Evolutionary conservation across 2,797 vertebrate genomes (phyloP).

Genomic region (Leptodactylus fallax): DNA sequence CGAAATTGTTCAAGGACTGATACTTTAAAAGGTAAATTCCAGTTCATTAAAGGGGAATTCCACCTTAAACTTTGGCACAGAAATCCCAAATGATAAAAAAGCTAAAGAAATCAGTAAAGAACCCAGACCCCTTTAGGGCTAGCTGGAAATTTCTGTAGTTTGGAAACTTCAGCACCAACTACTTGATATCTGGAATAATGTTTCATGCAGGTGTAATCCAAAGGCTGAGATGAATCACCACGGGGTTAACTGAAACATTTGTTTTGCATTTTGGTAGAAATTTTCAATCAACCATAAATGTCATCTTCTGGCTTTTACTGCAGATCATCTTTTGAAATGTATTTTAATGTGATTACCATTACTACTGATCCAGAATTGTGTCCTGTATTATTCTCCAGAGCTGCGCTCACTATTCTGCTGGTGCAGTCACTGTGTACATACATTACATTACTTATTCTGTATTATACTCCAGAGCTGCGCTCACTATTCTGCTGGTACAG

Average conservation of each 20-base stretch:
- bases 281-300: too few species aligned
- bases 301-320: too few species aligned
- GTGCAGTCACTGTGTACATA: too few species aligned
- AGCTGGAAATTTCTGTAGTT: background rate
- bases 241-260: background rate
- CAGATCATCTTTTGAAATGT: too few species aligned
- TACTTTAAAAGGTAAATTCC: background rate
- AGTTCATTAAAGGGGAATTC: slow-evolving; percentile 4
- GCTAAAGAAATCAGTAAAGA: background rate
- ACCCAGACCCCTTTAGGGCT: background rate
- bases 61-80: background rate
- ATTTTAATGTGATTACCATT: too few species aligned
- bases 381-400: too few species aligned
- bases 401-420: too few species aligned
- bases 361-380: too few species aligned
- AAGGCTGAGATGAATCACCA: background rate
- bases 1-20: background rate
- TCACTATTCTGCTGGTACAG: too few species aligned
- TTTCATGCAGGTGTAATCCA: background rate
- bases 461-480: too few species aligned
- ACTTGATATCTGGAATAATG: background rate
- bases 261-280: too few species aligned
- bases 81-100: background rate
- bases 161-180: background rate
- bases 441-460: too few species aligned